phyloP scores from a whole-genome alignment of 2,888 invertebrate species.

The Drosophila colorata region DNA sequence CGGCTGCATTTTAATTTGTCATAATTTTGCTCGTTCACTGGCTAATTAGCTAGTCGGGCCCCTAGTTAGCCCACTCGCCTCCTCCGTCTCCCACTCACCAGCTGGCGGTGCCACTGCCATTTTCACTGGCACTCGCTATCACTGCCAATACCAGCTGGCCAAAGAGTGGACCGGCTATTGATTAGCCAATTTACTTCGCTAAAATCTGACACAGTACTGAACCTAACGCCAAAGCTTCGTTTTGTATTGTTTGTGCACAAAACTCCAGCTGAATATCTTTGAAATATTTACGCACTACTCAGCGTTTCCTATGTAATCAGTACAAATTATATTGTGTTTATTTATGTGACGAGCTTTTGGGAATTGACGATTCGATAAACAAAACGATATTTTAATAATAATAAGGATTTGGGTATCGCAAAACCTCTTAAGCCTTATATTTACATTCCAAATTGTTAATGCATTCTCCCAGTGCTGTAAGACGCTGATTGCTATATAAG shows the following conservation, averaged over 20 bases:
- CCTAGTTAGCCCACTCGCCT: background rate
- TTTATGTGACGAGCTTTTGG: background rate
- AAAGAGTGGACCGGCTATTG: background rate
- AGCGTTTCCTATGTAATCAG: background rate
- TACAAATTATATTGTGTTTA: background rate
- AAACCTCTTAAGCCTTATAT: too few relatives aligned
- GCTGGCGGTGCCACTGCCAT: slow-evolving; percentile 14
- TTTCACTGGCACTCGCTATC: slow-evolving; percentile 15
- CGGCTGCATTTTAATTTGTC: slow-evolving; percentile 74
- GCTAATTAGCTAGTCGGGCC: slow-evolving; percentile 68
- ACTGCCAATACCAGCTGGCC: slow-evolving; percentile 16
- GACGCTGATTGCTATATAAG: too few relatives aligned
- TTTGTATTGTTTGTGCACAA: background rate
- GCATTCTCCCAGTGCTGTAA: too few relatives aligned
- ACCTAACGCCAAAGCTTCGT: background rate
- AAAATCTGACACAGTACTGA: slow-evolving; percentile 21
- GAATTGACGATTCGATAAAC: background rate
- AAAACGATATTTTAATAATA: background rate
- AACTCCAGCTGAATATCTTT: background rate
- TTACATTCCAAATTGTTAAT: too few relatives aligned
- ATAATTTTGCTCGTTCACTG: slow-evolving; percentile 66
- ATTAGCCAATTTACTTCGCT: slow-evolving; percentile 9
- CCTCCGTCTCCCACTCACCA: slow-evolving; percentile 14
- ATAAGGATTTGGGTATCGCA: background rate
- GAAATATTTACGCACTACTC: background rate